Percentiles rank a stretch among this genome's conserved stretches.
These are phyloP conservation scores for Mastomys coucha DNA, from an alignment of 2,113 vertebrate species.

Conservation along the genomic window DNA sequence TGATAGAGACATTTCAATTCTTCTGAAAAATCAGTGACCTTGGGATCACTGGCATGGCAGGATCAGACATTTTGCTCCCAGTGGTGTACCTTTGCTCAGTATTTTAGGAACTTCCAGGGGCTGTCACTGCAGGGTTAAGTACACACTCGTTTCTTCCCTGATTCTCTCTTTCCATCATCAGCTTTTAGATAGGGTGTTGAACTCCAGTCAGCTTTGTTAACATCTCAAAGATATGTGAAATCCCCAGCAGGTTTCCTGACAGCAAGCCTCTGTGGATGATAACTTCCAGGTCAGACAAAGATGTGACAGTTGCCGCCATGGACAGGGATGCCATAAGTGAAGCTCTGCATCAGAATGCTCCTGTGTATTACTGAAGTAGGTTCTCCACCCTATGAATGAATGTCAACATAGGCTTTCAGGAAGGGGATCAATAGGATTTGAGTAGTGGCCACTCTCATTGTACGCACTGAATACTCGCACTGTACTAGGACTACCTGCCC, in stretches of 20 bases:
- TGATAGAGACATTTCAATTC: conserved; percentile 78
- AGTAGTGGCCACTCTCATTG: conserved; percentile 94
- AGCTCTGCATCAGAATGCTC: conserved; percentile 97
- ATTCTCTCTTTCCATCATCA: conserved; percentile 92
- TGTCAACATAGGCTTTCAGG: conserved; percentile 97
- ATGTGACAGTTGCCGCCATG: neutral
- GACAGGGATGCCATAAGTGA: conserved; percentile 78
- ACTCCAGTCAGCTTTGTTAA: conserved; percentile 95
- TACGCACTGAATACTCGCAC: conserved; percentile 78
- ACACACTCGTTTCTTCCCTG: conserved; percentile 72
- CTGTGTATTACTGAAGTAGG: conserved; percentile 96
- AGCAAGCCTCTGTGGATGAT: conserved; percentile 94
- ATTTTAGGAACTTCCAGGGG: neutral
- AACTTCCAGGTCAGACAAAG: conserved; percentile 88
- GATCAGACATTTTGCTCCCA: conserved; percentile 68
- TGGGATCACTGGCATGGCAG: conserved; percentile 82
- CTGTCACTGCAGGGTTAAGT: neutral
- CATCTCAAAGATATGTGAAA: conserved; percentile 96
- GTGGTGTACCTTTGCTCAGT: neutral
- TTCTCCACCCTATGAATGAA: conserved; percentile 97
- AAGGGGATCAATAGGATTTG: conserved; percentile 93
- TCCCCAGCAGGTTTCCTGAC: conserved; percentile 94
- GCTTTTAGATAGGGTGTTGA: conserved; percentile 96
- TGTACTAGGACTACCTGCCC: neutral
- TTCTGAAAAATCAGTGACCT: conserved; percentile 83